Evolutionary conservation across 2,113 vertebrate genomes (phyloP), one percentile per base, ranked within the genome.

Genomic region (Oreotrochilus melanogaster): DNA sequence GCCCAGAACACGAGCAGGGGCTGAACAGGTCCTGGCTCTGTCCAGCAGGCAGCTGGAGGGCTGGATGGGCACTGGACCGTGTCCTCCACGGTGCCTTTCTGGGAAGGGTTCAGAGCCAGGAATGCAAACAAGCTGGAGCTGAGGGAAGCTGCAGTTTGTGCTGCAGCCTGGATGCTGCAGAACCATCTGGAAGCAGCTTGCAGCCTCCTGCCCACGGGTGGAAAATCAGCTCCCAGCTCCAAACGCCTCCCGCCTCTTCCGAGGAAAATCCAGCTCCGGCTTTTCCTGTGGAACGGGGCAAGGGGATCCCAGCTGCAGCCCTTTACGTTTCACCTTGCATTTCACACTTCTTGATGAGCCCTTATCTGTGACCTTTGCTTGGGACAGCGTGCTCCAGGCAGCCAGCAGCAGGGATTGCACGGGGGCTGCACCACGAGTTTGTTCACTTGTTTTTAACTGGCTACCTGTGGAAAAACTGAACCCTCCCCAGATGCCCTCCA

Each of bases 311-410:
- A 58, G 5, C 37, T 18, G 57, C 43, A 31, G 14, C 19, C 58
- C 31, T 67, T n/a, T 48, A 37, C 51, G 85, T 37, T 10, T 65
- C 80, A 13, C 71, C 3, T n/a, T 43, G 33, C 51, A 87, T 37
- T 12, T 65, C 80, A 13, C 71, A 3, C 18, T 14, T 75, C 27
- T 89, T 83, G 82, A 48, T 4, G 57, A 47, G 87, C 33, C 35
- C 39, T n/a, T 66, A 10, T 16, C 54, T 2, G 11, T 1, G 33
- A 62, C 87, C 91, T 94, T 67, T 48, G 78, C 75, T 79, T 69
- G 1, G 0, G 11, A 9, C 24, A 17, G 14, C 11, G 1, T 2
- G 3, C 7, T 17, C 18, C 1, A 17, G 78, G 51, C 27, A 54
- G 33, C 2, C 31, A 0, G 3, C 1, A 27, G 51, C 39, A 39